Evolutionary conservation across 2,113 vertebrate genomes (phyloP).

Genomic region (Perca flavescens): DNA sequence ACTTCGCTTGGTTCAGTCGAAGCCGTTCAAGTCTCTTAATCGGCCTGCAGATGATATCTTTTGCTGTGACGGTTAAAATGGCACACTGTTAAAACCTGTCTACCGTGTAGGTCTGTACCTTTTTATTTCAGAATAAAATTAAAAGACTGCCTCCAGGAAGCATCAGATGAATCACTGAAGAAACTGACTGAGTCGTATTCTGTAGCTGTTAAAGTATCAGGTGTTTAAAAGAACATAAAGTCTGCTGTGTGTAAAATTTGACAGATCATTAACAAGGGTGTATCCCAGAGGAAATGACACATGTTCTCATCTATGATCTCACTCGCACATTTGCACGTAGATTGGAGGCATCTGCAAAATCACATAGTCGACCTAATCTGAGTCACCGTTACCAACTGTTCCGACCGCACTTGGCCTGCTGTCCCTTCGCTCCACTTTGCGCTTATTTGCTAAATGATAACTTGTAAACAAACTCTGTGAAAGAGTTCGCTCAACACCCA

Average conservation of each 20-base stretch:
- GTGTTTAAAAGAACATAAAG: conserved; percentile 60
- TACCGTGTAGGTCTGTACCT: conserved; percentile 19
- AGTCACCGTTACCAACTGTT: conserved; percentile 31
- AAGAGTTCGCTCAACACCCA: conserved; percentile 61
- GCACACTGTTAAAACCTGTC: conserved; percentile 24
- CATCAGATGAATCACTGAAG: conserved; percentile 10
- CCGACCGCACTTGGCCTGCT: neutral
- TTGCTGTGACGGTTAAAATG: conserved; percentile 45
- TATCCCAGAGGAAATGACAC: conserved; percentile 50
- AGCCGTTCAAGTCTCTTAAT: conserved; percentile 45
- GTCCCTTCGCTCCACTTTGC: conserved; percentile 32
- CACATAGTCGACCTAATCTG: conserved; percentile 13
- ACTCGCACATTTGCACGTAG: conserved; percentile 16
- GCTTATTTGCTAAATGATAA: conserved; percentile 57
- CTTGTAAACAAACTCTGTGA: conserved; percentile 68
- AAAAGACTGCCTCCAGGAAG: neutral
- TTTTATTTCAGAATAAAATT: conserved; percentile 9
- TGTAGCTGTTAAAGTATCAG: conserved; percentile 49
- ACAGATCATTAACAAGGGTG: conserved; percentile 61
- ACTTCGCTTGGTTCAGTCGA: conserved; percentile 22
- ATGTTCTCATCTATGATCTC: conserved; percentile 56
- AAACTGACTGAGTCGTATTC: conserved; percentile 11
- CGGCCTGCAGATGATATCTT: conserved; percentile 43
- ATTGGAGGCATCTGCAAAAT: conserved; percentile 47
- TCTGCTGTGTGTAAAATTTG: conserved; percentile 47